Base-by-base conservation (phyloP, 1,140 invertebrate genomes). In the Panagrolaimus sp. region DNA sequence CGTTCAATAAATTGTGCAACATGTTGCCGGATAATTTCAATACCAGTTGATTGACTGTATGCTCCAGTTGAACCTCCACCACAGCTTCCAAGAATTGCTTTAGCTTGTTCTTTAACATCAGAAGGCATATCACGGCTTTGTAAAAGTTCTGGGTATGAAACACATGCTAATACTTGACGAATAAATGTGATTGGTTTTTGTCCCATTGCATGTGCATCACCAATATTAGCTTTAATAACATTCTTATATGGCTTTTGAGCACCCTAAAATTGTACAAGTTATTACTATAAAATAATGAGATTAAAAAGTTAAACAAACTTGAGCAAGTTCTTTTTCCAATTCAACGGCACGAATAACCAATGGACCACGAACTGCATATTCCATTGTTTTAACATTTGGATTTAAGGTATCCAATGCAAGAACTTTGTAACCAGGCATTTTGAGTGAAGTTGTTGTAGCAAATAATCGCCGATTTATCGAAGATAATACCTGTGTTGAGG, bases 141-240 rank as follows among this genome's bases (percentile, higher is more conserved):
- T 5, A 95, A 82, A 0, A 96, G 84, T 1, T 88, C 86, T 0
- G 94, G 93, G 71, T 89, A 88, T 0, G 90, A 84, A 21, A 91
- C 89, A 44, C 93, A 83, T 0, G 92, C 89, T 70, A 96, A 73
- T 15, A 94, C 89, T 88, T 92, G 63, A 79, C 89, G 80, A 46
- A 90, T 83, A 75, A 90, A 89, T 14, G 94, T 97, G 47, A 98
- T 89, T 26, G 95, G 95, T 62, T 87, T 85, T 84, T 98, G 96
- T 21, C 93, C 94, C 90, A 94, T 96, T 4, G 96, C 96, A 87
- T 98, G 96, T 73, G 93, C 94, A 86, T 98, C 96, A 48, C 96
- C 96, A 81, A 98, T 95, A 85, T 98, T 98, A 1, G 94, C 94
- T 81, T 91, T 91, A 76, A 98, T 93, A n/a, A 98, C 93, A 85